Evolutionary conservation across 1,140 invertebrate species (phyloP).

Genomic region (Calliphora vicina): DNA sequence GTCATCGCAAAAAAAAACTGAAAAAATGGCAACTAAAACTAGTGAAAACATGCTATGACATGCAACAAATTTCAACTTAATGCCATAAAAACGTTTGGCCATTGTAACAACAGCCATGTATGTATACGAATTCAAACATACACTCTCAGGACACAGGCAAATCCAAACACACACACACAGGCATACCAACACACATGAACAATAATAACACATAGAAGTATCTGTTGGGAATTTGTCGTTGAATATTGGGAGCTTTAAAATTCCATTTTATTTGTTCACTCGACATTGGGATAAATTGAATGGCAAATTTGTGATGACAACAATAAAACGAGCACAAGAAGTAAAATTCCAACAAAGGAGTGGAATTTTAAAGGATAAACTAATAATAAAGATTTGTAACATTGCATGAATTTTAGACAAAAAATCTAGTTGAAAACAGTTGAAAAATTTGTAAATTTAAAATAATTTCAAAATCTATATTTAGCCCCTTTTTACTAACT

Average conservation of each 20-base stretch:
- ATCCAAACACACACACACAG: not conserved
- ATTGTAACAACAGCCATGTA: constrained; percentile 41
- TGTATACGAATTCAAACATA: constrained; percentile 30
- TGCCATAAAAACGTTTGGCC: constrained; percentile 61
- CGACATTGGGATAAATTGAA: not conserved
- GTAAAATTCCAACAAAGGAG: not conserved
- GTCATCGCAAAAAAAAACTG: not conserved
- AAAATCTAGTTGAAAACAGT: too few species aligned
- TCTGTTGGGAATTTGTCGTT: not conserved
- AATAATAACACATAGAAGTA: not conserved
- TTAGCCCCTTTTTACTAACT: not conserved
- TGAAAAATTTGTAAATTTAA: too few species aligned
- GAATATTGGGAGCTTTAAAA: not conserved
- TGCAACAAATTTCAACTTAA: constrained; percentile 62
- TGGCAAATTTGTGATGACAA: not conserved
- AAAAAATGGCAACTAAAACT: not conserved
- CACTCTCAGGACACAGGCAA: too few species aligned
- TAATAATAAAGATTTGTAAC: not conserved
- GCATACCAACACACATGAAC: not conserved
- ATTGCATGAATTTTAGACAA: not conserved
- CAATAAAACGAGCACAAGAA: not conserved
- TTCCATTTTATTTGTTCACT: not conserved
- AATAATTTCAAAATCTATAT: too few species aligned
- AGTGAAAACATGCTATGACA: constrained; percentile 41
- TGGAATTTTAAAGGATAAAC: not conserved